Base-by-base conservation (phyloP, 2,113 vertebrate genomes). In the Poeciliopsis prolifica region DNA sequence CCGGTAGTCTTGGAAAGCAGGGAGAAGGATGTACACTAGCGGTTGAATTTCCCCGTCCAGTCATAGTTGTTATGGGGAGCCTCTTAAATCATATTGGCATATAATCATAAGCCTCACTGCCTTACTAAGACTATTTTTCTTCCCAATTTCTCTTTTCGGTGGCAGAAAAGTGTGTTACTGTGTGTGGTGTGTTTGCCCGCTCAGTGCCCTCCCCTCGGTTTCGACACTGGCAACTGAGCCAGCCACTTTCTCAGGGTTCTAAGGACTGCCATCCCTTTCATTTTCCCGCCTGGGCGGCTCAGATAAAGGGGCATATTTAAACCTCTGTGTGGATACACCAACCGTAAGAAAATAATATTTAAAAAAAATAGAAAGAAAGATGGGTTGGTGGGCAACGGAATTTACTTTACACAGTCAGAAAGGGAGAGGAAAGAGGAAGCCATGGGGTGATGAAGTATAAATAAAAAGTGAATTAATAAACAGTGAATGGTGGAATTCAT, bases 221-320 rank as follows among this genome's bases (percentile, higher is more conserved):
- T 85, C 87, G 87, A 91, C 89, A 85, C 87, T 33, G 78, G 83
- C 77, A 68, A 86, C 82, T 81, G 87, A 89, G 91, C 88, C 90
- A 83, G 87, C 74, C 87, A 87, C 85, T 89, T 94, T 93, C 90
- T 88, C 93, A 88, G 90, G 88, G 87, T 93, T 93, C 92, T 93
- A 85, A 92, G 92, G 88, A 88, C 91, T 85, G 86, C 85, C 90
- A 81, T 89, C 86, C 89, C 88, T 93, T 94, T 95, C 89, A 93
- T 94, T 92, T 87, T 83, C 90, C 88, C 82, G 92, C 89, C 92
- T 93, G 92, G 91, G 87, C 87, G 73, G 84, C 91, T 89, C 90
- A 94, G 93, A 94, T 94, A 93, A 95, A 95, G 91, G 89, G 86
- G 83, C 89, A 90, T 91, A 92, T 94, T 94, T 85, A 91, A 94